Evolutionary conservation across 2,888 invertebrate genomes (phyloP), one percentile per base, ranked within the genome.

Genomic region (Trichopria drosophilae): DNA sequence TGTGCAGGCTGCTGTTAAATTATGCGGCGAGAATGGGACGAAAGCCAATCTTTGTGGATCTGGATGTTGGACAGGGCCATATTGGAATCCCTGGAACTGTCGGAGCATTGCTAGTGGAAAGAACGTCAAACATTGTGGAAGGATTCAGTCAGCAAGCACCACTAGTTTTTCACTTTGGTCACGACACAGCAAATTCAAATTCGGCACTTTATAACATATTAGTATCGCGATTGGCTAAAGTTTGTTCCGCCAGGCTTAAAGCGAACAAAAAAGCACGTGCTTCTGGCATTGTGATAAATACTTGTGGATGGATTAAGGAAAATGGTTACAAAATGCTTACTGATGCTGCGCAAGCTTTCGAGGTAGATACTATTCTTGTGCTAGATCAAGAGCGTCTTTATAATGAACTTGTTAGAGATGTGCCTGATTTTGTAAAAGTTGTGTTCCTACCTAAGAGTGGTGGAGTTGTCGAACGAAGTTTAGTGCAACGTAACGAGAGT

Each of bases 241-340:
- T 91, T 6, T 87, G 95, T 26, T 81, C 86, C 2, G 89, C 90
- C 64, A 81, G 93, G 54, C 83, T 94, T 71, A 89, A 90, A 68
- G 85, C 86, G 7, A 94, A 94, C 69, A 90, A 88, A 65, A 91
- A 91, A 80, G 91, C 89, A 0, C 85, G 88, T 67, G 81, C 84
- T 24, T 92, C 92, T 3, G 99, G 99, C 1, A 88, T 92, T 3
- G 85, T 99, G 24, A 93, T 99, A 59, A 99, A 99, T 76, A 98
- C 98, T 0, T 95, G 96, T 64, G 98, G 98, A 0, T 99, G 96
- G 96, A 87, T 97, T 2, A 94, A 95, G 76, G 90, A 87, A 0
- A 86, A 83, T 0, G 98, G 97, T 0, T 98, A 95, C 75, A 87
- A 87, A 65, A 82, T 90, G 45, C 75, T 99, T 9, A 84, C 91